Evolutionary conservation across 2,113 vertebrate species (phyloP), one percentile per base, ranked within the genome.

Genomic region (Nannospalax galili): DNA sequence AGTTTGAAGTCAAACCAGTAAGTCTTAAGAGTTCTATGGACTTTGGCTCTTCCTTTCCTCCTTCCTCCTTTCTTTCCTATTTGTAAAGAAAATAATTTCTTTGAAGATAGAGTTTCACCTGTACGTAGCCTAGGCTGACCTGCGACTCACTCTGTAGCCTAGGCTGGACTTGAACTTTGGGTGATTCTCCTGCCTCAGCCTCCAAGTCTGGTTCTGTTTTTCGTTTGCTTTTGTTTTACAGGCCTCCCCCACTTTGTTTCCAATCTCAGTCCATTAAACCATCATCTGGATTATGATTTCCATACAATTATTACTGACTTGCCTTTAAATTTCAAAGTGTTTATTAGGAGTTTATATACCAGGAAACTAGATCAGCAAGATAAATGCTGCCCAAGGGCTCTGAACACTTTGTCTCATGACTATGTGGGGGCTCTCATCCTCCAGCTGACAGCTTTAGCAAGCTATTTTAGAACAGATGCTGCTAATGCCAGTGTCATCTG

Each of bases 51-150:
- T 16, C 30, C 42, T 64, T 48, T 10, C 62, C 28, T 20, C 6
- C 20, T 70, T n/a, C 12, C 16, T 32, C 28, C 35, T 30, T 52
- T n/a, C 77, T 40, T 67, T 20, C 62, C 12, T 58, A 40, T 92
- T 88, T 85, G 62, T 89, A 86, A 96, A 75, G 22, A 78, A 52
- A 17, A 15, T 84, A 42, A 87, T 48, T 17, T n/a, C 73, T 91
- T 1, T 3, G 58, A 20, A 12, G 37, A 60, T 60, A 40, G n/a
- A 20, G 20, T 40, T 35, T 80, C 35, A 80, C 78, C 58, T 80
- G 52, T 37, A 52, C 48, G 48, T 52, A 52, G 48, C 48, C 70
- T 60, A 37, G 58, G 11, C 52, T 58, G 78, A 32, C 52, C 35
- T 24, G 35, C n/a, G 20, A 58, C 48, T 58, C 52, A 37, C 24